Evolutionary conservation across 2,888 invertebrate species (phyloP).

Genomic region (Agriopis aurantiaria): DNA sequence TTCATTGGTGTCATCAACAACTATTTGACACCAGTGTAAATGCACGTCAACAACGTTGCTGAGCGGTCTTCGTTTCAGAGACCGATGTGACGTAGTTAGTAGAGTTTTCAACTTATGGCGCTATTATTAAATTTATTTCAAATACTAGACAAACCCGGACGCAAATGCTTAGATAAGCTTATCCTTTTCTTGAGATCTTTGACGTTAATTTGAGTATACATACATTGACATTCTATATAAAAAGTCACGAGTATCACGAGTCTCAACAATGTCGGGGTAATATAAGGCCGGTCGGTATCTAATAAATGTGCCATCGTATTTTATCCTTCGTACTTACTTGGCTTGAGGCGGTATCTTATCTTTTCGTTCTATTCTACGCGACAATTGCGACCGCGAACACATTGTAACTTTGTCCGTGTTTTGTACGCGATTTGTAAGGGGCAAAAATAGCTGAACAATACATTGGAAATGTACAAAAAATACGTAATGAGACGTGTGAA

Average conservation of each 20-base stretch:
- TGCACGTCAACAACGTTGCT: too few relatives aligned
- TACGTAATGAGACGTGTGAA: conserved; percentile 13
- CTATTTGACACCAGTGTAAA: too few relatives aligned
- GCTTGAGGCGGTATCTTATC: conserved; percentile 30
- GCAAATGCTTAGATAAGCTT: too few relatives aligned
- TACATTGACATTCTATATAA: conserved; percentile 21
- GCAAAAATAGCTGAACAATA: conserved; percentile 15
- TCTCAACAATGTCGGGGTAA: conserved; percentile 29
- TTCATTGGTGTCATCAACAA: too few relatives aligned
- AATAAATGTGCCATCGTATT: conserved; percentile 38
- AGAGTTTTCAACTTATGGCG: too few relatives aligned
- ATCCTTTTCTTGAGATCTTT: too few relatives aligned
- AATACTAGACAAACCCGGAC: too few relatives aligned
- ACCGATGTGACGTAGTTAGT: too few relatives aligned
- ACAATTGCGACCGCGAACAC: conserved; percentile 27
- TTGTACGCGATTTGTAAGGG: conserved; percentile 25
- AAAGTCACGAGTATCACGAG: too few relatives aligned
- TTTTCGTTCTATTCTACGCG: conserved; percentile 27
- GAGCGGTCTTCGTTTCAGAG: too few relatives aligned
- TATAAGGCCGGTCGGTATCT: conserved; percentile 31
- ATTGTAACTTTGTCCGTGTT: conserved; percentile 29
- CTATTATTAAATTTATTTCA: too few relatives aligned
- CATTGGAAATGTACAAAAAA: conserved; percentile 9
- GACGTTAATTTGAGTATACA: background rate
- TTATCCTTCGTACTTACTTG: conserved; percentile 32